A percentile compares a stretch with the other conserved stretches of the same genome.
Conservation (phyloP, 2,888 invertebrate genomes). For the Drosophila colorata region DNA sequence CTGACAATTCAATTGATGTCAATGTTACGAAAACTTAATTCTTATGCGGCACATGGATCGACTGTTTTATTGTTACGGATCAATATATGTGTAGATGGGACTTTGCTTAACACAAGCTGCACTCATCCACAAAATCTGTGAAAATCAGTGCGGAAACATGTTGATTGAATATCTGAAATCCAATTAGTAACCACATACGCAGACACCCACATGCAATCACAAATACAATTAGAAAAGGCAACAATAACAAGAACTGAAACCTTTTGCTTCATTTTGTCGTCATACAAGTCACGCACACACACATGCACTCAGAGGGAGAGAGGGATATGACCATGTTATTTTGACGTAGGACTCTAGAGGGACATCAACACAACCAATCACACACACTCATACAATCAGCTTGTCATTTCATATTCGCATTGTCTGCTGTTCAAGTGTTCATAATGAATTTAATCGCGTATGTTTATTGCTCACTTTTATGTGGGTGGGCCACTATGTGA, state of each 20-base stretch:
- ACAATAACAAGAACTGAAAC: slow-evolving; percentile 47
- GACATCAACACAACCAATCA: slow-evolving; percentile 35
- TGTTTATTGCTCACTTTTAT: slow-evolving; percentile 83
- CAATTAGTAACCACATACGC: slow-evolving; percentile 61
- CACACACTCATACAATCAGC: slow-evolving; percentile 47
- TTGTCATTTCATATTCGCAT: slow-evolving; percentile 73
- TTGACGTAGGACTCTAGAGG: slow-evolving; percentile 34
- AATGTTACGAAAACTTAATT: not conserved
- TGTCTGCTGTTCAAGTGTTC: slow-evolving; percentile 80
- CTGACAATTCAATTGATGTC: slow-evolving; percentile 5
- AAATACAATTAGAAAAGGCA: slow-evolving; percentile 62
- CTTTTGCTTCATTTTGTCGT: slow-evolving; percentile 43
- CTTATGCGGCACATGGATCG: not conserved
- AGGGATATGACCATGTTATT: slow-evolving; percentile 19
- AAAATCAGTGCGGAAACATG: slow-evolving; percentile 61
- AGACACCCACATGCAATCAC: slow-evolving; percentile 36
- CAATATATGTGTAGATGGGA: not conserved
- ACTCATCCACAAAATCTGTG: slow-evolving; percentile 22
- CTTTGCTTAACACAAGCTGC: not conserved
- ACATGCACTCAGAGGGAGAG: slow-evolving; percentile 4
- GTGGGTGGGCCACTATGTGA: slow-evolving; percentile 10
- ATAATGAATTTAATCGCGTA: slow-evolving; percentile 85
- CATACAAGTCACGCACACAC: slow-evolving; percentile 50
- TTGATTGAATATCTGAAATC: slow-evolving; percentile 71
- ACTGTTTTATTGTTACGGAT: not conserved